Evolutionary conservation across 2,113 vertebrate species (phyloP).

Genomic region (Synchiropus splendidus): DNA sequence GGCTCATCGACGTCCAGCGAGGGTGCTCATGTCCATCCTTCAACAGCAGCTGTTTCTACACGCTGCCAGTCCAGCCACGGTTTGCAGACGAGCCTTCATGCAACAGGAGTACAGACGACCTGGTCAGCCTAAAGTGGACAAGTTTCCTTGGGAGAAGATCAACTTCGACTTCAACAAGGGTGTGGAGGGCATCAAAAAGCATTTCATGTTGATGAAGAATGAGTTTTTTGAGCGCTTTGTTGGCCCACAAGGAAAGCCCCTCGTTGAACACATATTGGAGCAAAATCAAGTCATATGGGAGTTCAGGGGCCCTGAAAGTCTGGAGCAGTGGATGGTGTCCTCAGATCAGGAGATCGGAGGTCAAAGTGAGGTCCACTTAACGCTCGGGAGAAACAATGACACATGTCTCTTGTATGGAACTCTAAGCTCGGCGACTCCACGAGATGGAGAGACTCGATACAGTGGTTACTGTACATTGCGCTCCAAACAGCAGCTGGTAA

Average conservation of each 20-base stretch:
- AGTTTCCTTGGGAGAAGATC: constrained; percentile 54
- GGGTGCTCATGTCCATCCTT: constrained; percentile 21
- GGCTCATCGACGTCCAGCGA: constrained; percentile 26
- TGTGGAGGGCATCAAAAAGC: constrained; percentile 69
- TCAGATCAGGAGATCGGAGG: constrained; percentile 86
- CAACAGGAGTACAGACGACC: constrained; percentile 70
- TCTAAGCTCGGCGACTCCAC: constrained; percentile 70
- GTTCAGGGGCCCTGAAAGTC: constrained; percentile 77
- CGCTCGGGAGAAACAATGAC: constrained; percentile 73
- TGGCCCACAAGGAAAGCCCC: constrained; percentile 66
- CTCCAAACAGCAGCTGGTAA: constrained; percentile 70
- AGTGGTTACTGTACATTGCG: constrained; percentile 87
- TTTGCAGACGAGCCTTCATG: constrained; percentile 25
- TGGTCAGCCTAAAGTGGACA: constrained; percentile 55
- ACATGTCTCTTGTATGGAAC: constrained; percentile 79
- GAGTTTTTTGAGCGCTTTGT: constrained; percentile 58
- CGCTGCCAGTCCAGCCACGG: constrained; percentile 2
- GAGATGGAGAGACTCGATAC: constrained; percentile 79
- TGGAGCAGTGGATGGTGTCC: constrained; percentile 78
- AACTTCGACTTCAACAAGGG: constrained; percentile 72
- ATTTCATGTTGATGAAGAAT: constrained; percentile 67
- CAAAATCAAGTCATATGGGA: constrained; percentile 83
- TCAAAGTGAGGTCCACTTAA: constrained; percentile 76
- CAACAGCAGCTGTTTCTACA: constrained; percentile 20
- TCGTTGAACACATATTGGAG: constrained; percentile 67